Conservation (phyloP, 2,888 invertebrate species). For the Tortricodes alternella region DNA sequence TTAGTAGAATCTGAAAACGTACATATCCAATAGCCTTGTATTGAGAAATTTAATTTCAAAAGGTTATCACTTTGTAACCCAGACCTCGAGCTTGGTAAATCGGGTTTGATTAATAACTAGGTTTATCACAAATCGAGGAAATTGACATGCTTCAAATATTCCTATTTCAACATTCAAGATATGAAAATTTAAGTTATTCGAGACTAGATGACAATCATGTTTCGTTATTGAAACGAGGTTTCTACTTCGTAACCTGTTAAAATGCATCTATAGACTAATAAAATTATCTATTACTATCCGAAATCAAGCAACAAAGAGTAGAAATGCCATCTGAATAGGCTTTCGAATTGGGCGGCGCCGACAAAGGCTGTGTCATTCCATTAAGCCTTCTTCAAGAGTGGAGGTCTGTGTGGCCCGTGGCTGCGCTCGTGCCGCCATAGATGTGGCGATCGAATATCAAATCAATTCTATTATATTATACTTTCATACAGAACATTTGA, state of each 20-base stretch:
- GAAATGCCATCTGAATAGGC: slow-evolving; percentile 82
- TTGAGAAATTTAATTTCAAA: background rate
- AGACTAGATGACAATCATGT: slow-evolving; percentile 49
- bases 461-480: slow-evolving; percentile 74
- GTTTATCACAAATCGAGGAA: slow-evolving; percentile 44
- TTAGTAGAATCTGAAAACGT: background rate
- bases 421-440: slow-evolving; percentile 62
- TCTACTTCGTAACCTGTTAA: slow-evolving; percentile 65
- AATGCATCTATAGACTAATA: slow-evolving; percentile 75
- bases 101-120: slow-evolving; percentile 49
- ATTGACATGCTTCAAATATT: slow-evolving; percentile 34
- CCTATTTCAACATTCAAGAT: background rate
- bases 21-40: slow-evolving; percentile 3
- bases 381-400: slow-evolving; percentile 80
- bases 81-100: slow-evolving; percentile 37
- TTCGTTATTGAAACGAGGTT: slow-evolving; percentile 55
- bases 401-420: slow-evolving; percentile 76
- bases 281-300: slow-evolving; percentile 79
- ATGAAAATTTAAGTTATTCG: slow-evolving; percentile 39
- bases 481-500: slow-evolving; percentile 30
- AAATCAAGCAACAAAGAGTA: slow-evolving; percentile 81
- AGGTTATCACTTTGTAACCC: slow-evolving; percentile 10
- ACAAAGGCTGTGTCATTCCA: slow-evolving; percentile 82
- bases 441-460: slow-evolving; percentile 72
- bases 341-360: slow-evolving; percentile 81